Conservation (phyloP, 2,113 vertebrate genomes). For the Aptenodytes patagonicus region DNA sequence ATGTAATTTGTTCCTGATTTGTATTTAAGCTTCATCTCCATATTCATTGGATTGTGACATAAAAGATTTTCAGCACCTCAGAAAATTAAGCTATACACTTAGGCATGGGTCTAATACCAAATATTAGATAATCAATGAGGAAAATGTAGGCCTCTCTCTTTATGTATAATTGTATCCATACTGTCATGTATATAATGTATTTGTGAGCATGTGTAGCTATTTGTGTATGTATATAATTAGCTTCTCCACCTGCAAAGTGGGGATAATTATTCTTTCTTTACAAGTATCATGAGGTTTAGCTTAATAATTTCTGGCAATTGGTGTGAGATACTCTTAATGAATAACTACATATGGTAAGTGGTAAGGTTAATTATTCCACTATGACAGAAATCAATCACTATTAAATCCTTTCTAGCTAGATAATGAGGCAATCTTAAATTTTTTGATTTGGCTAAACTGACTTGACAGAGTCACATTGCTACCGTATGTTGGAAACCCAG, state of each 20-base stretch:
- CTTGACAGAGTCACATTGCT: not conserved
- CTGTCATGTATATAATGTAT: not conserved
- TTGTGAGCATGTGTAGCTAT: not conserved
- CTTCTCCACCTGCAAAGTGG: not conserved
- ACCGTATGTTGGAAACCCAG: not conserved
- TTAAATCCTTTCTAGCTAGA: conserved; percentile 11
- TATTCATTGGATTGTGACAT: not conserved
- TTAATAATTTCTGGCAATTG: conserved; percentile 36
- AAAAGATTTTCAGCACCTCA: not conserved
- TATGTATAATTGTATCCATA: not conserved
- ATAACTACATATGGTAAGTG: conserved; percentile 36
- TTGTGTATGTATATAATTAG: not conserved
- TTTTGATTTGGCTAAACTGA: conserved; percentile 18
- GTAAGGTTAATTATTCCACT: conserved; percentile 44
- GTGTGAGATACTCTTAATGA: conserved; percentile 27
- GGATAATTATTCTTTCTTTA: conserved; percentile 23
- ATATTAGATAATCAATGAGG: not conserved
- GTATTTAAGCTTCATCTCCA: not conserved
- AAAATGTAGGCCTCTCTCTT: not conserved
- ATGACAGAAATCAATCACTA: conserved; percentile 48
- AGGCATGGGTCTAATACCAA: not conserved
- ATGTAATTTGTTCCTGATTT: not conserved
- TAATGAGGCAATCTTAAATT: conserved; percentile 24
- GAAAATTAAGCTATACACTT: not conserved
- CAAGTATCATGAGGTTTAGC: conserved; percentile 22